Evolutionary conservation across 2,113 vertebrate species (phyloP).

Genomic region (Diphyllodes magnificus): DNA sequence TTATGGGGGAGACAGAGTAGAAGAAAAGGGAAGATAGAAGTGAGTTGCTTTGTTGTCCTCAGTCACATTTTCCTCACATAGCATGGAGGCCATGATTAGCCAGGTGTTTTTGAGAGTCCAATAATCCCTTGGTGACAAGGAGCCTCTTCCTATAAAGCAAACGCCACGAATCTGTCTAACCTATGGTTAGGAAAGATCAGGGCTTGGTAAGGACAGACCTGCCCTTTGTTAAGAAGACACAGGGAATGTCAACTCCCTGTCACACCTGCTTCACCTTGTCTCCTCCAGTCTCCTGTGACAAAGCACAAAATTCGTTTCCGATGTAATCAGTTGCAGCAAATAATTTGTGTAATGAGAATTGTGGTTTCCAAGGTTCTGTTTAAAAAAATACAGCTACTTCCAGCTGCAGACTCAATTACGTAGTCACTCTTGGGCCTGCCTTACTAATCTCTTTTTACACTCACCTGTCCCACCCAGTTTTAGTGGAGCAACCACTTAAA

Average conservation of each 20-base stretch:
- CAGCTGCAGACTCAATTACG: background rate
- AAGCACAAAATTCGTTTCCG: accelerated
- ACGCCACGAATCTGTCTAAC: background rate
- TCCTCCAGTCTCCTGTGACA: background rate
- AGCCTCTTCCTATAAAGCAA: background rate
- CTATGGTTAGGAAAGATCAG: background rate
- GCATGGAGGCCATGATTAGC: background rate
- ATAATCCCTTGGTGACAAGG: background rate
- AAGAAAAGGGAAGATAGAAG: background rate
- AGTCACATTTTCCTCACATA: background rate
- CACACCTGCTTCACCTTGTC: background rate
- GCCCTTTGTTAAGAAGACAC: background rate
- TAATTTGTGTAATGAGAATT: background rate
- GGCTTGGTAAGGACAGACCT: background rate
- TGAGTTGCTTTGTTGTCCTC: background rate
- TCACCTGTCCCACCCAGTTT: constrained; percentile 31
- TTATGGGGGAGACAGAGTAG: background rate
- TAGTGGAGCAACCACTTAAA: background rate
- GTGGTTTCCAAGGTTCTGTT: constrained; percentile 2
- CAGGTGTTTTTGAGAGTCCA: background rate
- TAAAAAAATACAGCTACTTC: constrained; percentile 11
- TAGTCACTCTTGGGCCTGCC: background rate
- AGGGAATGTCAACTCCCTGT: background rate
- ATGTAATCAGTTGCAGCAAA: background rate
- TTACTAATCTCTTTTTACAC: background rate